phyloP scores from a whole-genome alignment of 1,140 invertebrate genomes.

The Campoletis sonorensis region DNA sequence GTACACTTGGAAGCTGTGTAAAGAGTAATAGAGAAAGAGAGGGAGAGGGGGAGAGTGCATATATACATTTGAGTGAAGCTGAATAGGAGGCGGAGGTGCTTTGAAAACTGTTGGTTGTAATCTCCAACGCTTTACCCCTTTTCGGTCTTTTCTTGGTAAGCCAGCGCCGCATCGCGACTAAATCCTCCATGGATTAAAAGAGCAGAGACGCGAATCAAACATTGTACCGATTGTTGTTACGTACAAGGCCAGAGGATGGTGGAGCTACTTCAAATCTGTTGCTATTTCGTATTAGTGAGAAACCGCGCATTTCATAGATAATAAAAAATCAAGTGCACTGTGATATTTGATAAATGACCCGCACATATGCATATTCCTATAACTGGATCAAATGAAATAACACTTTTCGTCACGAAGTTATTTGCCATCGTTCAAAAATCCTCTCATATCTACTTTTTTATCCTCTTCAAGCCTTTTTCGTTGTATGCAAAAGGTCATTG shows the following conservation, averaged over 20 bases:
- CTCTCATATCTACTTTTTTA: too few species aligned
- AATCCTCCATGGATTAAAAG: slow-evolving; percentile 37
- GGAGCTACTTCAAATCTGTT: slow-evolving; percentile 8
- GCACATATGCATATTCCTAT: too few species aligned
- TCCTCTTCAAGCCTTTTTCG: too few species aligned
- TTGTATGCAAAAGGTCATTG: too few species aligned
- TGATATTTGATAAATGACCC: neutral
- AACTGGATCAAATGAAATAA: too few species aligned
- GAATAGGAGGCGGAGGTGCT: slow-evolving; percentile 16
- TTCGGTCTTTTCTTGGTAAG: slow-evolving; percentile 4
- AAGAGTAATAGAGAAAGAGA: slow-evolving; percentile 21
- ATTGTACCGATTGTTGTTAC: neutral
- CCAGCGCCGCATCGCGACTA: neutral
- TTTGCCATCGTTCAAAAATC: too few species aligned
- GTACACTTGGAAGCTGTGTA: neutral
- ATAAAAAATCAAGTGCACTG: neutral
- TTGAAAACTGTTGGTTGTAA: slow-evolving; percentile 41
- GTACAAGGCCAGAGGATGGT: neutral
- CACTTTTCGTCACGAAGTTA: too few species aligned
- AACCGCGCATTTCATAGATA: neutral
- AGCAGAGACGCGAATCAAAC: slow-evolving; percentile 33
- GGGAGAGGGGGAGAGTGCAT: neutral
- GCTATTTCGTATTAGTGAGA: neutral
- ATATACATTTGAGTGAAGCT: slow-evolving; percentile 10
- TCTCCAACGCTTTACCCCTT: slow-evolving; percentile 23